A percentile compares a stretch with the other conserved stretches of the same genome.
Evolutionary conservation across 2,888 invertebrate genomes (phyloP).

Genomic region (Orthosia gothica): DNA sequence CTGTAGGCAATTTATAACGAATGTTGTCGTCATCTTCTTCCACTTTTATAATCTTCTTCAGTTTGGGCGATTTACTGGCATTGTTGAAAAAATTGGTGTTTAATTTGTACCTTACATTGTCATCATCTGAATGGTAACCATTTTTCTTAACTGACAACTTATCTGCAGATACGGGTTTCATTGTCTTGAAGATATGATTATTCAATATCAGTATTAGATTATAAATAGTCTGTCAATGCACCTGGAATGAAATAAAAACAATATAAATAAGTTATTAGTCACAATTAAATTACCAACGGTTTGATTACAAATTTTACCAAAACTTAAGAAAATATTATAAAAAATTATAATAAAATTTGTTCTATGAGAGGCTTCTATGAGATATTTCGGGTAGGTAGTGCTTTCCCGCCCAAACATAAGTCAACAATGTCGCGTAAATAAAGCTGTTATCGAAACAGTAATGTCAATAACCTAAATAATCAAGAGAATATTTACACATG

Average conservation of each 20-base stretch:
- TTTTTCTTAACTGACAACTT: constrained; percentile 76
- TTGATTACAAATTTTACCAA: background rate
- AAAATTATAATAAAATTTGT: background rate
- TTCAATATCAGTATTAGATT: constrained; percentile 20
- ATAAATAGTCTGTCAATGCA: constrained; percentile 37
- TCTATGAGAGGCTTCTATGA: background rate
- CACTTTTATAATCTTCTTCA: constrained; percentile 70
- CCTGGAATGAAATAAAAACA: constrained; percentile 55
- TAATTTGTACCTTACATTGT: constrained; percentile 85
- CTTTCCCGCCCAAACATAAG: constrained; percentile 81
- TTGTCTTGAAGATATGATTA: constrained; percentile 61
- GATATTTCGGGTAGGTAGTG: constrained; percentile 14
- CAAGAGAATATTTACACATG: constrained; percentile 8
- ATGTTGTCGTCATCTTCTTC: constrained; percentile 80
- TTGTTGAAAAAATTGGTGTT: constrained; percentile 81
- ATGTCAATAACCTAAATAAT: constrained; percentile 11
- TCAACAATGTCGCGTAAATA: constrained; percentile 23
- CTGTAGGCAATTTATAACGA: constrained; percentile 84
- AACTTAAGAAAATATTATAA: background rate
- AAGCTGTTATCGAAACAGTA: constrained; percentile 32
- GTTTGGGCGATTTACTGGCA: constrained; percentile 68
- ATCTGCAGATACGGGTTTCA: constrained; percentile 76
- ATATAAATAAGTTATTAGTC: constrained; percentile 1
- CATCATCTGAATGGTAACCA: constrained; percentile 87
- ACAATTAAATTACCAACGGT: background rate